These are phyloP conservation scores for Melanaphis sacchari DNA, from an alignment of 1,140 invertebrate genomes.

Conservation along the genomic window DNA sequence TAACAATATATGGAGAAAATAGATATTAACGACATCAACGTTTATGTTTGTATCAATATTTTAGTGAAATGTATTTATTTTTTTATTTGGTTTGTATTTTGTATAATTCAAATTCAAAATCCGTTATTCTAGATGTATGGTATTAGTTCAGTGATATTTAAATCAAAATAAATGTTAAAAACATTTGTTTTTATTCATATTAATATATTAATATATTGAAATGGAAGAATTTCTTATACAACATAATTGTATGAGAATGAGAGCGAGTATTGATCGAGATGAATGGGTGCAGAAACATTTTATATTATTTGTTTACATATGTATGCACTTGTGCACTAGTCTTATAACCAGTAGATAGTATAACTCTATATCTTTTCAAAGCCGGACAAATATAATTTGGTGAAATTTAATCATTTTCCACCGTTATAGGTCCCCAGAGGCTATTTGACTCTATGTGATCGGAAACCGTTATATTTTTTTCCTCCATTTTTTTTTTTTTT, in stretches of 20 bases:
- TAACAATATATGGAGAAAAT: no score
- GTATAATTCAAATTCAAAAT: neutral
- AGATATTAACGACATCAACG: no score
- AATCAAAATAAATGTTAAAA: no score
- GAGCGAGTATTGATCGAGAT: neutral
- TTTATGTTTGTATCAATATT: no score
- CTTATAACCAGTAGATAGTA: neutral
- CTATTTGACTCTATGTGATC: conserved; percentile 29
- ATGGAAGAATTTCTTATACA: neutral
- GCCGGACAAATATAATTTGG: conserved; percentile 30
- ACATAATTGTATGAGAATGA: neutral
- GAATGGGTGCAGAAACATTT: neutral
- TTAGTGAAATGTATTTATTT: no score
- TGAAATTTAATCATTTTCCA: conserved; percentile 41
- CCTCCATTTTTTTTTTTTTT: no score
- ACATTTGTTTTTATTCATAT: neutral
- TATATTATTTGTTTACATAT: neutral
- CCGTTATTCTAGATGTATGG: no score
- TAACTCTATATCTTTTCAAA: neutral
- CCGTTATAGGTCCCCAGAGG: neutral
- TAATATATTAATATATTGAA: neutral
- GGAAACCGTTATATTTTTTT: conserved; percentile 44
- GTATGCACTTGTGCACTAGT: neutral
- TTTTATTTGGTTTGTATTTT: neutral
- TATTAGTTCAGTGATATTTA: neutral